Percentiles rank a stretch among this genome's conserved stretches.
Evolutionary conservation across 2,797 vertebrate genomes (phyloP).

Genomic region (Poeciliopsis paucimaculata): DNA sequence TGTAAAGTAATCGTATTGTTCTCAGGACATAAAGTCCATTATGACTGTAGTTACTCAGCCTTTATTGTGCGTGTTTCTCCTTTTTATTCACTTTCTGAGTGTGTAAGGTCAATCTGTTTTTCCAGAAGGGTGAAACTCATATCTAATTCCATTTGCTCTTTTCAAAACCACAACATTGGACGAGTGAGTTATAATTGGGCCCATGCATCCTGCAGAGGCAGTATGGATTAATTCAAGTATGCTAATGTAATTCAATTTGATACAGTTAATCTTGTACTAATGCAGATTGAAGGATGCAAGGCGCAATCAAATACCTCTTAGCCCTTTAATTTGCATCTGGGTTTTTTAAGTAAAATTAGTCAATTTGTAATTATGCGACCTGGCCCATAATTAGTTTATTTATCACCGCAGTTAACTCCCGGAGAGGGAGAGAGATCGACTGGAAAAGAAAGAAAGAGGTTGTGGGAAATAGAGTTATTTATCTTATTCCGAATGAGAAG

Average conservation of each 20-base stretch:
- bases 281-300: slow-evolving; percentile 85
- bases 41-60: slow-evolving; percentile 14
- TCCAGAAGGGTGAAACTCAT: slow-evolving; percentile 25
- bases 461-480: slow-evolving; percentile 57
- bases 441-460: slow-evolving; percentile 45
- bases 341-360: slow-evolving; percentile 83
- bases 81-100: slow-evolving; percentile 13
- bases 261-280: slow-evolving; percentile 86
- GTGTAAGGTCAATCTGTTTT: slow-evolving; percentile 16
- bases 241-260: slow-evolving; percentile 86
- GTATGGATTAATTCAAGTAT: slow-evolving; percentile 85
- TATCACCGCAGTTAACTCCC: slow-evolving; percentile 82
- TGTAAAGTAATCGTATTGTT: slow-evolving; percentile 4
- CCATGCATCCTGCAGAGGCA: slow-evolving; percentile 72
- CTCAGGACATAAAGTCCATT: neutral
- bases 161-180: slow-evolving; percentile 69
- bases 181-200: slow-evolving; percentile 74
- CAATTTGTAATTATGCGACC: slow-evolving; percentile 87
- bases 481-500: slow-evolving; percentile 76
- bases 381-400: slow-evolving; percentile 85
- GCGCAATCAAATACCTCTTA: slow-evolving; percentile 83
- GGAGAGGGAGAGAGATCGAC: slow-evolving; percentile 62
- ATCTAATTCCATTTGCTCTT: slow-evolving; percentile 65
- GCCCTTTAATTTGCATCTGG: slow-evolving; percentile 81
- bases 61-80: slow-evolving; percentile 24